phyloP scores from a whole-genome alignment of 2,888 invertebrate genomes.

The Leptinotarsa juncta region DNA sequence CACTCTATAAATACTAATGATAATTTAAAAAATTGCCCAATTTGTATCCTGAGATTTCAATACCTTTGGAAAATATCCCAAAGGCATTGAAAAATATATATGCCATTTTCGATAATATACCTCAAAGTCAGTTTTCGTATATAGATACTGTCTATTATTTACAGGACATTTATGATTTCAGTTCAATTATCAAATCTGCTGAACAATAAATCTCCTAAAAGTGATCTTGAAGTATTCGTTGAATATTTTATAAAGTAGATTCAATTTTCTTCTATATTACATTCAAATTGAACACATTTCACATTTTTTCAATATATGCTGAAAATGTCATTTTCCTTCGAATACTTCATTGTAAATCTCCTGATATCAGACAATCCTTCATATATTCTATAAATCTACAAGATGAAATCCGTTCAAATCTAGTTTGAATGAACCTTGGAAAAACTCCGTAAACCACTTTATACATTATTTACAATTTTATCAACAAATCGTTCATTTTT shows the following conservation, averaged over 20 bases:
- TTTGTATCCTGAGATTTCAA: background rate
- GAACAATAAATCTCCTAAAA: too few relatives aligned
- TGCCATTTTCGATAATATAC: background rate
- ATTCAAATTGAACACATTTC: too few relatives aligned
- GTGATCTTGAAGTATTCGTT: too few relatives aligned
- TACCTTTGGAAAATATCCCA: background rate
- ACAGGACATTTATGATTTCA: background rate
- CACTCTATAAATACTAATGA: background rate
- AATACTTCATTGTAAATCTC: background rate
- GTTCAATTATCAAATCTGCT: background rate
- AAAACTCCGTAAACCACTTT: conserved; percentile 1
- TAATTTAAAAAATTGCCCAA: background rate
- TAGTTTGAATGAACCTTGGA: background rate
- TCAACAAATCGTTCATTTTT: background rate
- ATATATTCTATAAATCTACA: background rate
- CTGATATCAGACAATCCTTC: background rate
- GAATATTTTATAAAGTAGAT: too few relatives aligned
- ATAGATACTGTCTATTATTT: too few relatives aligned
- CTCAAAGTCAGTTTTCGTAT: too few relatives aligned
- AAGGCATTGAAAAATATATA: background rate
- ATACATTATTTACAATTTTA: conserved; percentile 22
- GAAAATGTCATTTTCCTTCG: too few relatives aligned
- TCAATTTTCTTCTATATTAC: too few relatives aligned
- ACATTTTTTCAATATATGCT: too few relatives aligned
- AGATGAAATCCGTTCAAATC: background rate